Evolutionary conservation across 2,888 invertebrate genomes (phyloP), one percentile per base, ranked within the genome.

Genomic region (Drosophila cyrtoloma): DNA sequence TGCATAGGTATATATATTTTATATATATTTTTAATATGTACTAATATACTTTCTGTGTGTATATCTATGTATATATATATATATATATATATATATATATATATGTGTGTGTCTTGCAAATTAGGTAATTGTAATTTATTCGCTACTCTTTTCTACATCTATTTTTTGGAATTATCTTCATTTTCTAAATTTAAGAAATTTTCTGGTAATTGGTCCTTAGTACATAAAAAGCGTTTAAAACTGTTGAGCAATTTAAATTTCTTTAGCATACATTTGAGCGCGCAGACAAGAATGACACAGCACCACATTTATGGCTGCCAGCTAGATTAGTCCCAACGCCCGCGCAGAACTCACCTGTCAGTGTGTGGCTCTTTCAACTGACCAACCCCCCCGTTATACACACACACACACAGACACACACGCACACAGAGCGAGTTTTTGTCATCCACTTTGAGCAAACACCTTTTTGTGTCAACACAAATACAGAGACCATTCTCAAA

Each of bases 201-300:
- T 75, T 63, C 77, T 71, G 71, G 68, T 85, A 86, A 84, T 86
- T 86, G 86, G 86, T 86, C 86, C 86, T 86, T 86, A 85, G 84
- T 86, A 81, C 76, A 75, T 77, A 75, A 82, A 89, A 86, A 82
- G 89, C 86, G 63, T 77, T 88, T 76, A 72, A 81, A 74, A 74
- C 66, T 60, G 57, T 79, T 70, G 78, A 82, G 80, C 75, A 81
- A 47, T 83, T 86, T 71, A 71, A 71, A 70, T 73, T 71, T 76
- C 57, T 78, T 75, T 72, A 77, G 73, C 79, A 75, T 68, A 77
- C 81, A 68, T 77, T 84, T 71, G 65, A 67, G 73, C 70, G 64
- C 58, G 61, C 56, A 69, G 71, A 61, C 52, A 71, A 74, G 71
- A 77, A 74, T 69, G 71, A 84, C 75, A 79, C 58, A 57, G 69